Base-by-base conservation (phyloP, 2,797 vertebrate species). In the Siniperca scherzeri region DNA sequence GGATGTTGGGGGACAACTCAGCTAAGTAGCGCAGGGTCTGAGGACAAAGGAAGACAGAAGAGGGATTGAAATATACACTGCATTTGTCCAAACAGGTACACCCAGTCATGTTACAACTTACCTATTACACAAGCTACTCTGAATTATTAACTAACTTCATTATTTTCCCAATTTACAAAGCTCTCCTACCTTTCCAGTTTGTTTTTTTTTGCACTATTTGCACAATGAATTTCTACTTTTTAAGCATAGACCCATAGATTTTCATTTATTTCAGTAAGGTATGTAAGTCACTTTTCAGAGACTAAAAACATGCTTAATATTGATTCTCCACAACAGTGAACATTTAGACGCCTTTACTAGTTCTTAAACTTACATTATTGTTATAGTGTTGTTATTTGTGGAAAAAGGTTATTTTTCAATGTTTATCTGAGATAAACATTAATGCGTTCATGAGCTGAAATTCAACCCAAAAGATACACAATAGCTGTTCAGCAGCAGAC, bases 21-120 rank as follows among this genome's bases (percentile, higher is more conserved):
- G 95, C 95, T 82, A 97, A 84, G 87, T 97, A 97, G 53, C 94
- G 94, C 25, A 97, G 80, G 8, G 96, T 94, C 95, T 97, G 85
- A 78, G 4, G 50, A 80, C 14, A 89, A 33, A 30, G 4, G 27
- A 57, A 50, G 27, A 62, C 1, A 48, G 5, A 40, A 36, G 12
- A 40, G 2, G 19, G 13, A 44, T 55, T 76, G 0, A 46, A 27
- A 78, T 40, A 40, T 16, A 25, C 1, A 44, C 42, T 7, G 13
- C 5, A 50, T 27, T 16, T 9, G 9, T n/a, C 33, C 40, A 33
- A 30, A 38, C 6, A 5, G 2, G 4, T 14, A 13, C 1, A 74
- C 12, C 1, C 50, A 52, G n/a, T 2, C 5, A 48, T 19, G 13
- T 19, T 36, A 19, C 13, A 61, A 48, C 0, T 16, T 53, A 10